These are phyloP conservation scores for Catocala nupta DNA, from an alignment of 2,888 invertebrate genomes.

Conservation along the genomic window DNA sequence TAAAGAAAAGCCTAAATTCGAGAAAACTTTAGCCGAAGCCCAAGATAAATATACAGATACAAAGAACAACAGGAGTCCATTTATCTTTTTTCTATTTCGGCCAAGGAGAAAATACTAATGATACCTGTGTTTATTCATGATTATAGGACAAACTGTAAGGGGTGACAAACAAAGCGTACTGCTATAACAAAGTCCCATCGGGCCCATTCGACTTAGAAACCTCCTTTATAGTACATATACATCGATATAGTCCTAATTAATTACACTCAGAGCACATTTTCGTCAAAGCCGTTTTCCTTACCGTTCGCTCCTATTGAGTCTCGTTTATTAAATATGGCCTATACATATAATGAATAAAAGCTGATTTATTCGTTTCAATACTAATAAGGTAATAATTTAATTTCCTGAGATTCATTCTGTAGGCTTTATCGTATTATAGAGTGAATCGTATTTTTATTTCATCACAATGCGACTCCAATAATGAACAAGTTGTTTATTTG, in stretches of 20 bases:
- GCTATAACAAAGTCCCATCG: conserved; percentile 28
- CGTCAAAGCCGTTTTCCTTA: conserved; percentile 26
- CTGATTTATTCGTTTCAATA: conserved; percentile 34
- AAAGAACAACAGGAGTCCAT: conserved; percentile 19
- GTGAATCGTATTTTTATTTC: too few relatives aligned
- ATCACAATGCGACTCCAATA: too few relatives aligned
- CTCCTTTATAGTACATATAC: conserved; percentile 5
- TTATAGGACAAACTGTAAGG: conserved; percentile 8
- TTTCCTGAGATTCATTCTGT: conserved; percentile 19
- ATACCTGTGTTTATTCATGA: conserved; percentile 15
- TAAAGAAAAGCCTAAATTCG: too few relatives aligned
- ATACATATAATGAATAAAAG: conserved; percentile 31
- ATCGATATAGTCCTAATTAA: conserved; percentile 33
- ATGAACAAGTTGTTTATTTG: conserved; percentile 26
- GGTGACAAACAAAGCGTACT: conserved; percentile 32
- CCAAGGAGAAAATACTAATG: conserved; percentile 25
- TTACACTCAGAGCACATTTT: conserved; percentile 26
- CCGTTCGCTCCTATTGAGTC: conserved; percentile 25
- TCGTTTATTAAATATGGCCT: conserved; percentile 34
- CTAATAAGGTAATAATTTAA: conserved; percentile 27
- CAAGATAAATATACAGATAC: conserved; percentile 25
- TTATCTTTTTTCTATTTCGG: conserved; percentile 30
- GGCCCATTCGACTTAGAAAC: conserved; percentile 28
- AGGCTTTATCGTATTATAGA: conserved; percentile 2
- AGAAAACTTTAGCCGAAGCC: not conserved